phyloP scores from a whole-genome alignment of 2,797 vertebrate genomes.

The Strix occidentalis region DNA sequence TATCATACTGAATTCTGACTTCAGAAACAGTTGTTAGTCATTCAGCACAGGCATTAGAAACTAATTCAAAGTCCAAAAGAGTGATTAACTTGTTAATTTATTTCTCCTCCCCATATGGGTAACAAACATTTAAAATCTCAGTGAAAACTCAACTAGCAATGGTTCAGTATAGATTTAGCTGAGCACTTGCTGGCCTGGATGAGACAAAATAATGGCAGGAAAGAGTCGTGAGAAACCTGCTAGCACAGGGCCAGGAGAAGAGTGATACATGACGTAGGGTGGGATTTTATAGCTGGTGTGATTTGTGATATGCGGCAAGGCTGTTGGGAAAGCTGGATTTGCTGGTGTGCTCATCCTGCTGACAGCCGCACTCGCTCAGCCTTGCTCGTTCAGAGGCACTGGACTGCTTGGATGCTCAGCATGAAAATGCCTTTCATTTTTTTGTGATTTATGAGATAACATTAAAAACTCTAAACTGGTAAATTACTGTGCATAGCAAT shows the following conservation, averaged over 20 bases:
- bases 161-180: background rate
- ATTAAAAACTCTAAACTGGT: background rate
- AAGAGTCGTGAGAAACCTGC: background rate
- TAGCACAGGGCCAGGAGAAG: background rate
- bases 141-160: background rate
- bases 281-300: background rate
- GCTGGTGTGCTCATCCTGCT: background rate
- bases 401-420: background rate
- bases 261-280: rapidly evolving
- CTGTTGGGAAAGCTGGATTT: background rate
- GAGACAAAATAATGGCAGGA: background rate
- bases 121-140: background rate
- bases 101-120: background rate
- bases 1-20: background rate
- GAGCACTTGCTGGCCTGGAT: background rate
- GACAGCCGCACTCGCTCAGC: background rate
- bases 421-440: background rate
- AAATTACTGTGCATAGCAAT: background rate
- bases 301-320: background rate
- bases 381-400: background rate
- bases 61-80: background rate
- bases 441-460: background rate
- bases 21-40: background rate
- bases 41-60: background rate
- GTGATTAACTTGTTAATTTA: background rate